Evolutionary conservation across 2,888 invertebrate species (phyloP).

Genomic region (Drosophila borealis): DNA sequence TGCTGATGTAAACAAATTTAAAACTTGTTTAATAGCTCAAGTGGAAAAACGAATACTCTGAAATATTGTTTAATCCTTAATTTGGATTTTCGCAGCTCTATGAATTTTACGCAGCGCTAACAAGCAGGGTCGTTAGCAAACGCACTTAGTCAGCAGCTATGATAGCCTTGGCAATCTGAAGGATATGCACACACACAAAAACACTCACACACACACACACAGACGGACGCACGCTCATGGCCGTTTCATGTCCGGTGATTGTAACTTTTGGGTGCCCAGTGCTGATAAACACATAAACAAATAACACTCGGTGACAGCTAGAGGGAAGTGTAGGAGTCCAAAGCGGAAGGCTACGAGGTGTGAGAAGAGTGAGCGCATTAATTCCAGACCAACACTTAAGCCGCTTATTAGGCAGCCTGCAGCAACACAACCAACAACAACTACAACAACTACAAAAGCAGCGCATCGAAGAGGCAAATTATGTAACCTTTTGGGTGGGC

Average conservation of each 20-base stretch:
- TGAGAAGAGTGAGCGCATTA: constrained; percentile 50
- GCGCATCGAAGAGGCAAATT: constrained; percentile 55
- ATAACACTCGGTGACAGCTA: constrained; percentile 26
- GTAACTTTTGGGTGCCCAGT: constrained; percentile 47
- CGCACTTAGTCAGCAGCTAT: constrained; percentile 32
- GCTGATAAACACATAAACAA: constrained; percentile 51
- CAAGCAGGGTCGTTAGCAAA: constrained; percentile 41
- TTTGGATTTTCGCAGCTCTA: neutral
- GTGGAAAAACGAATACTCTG: neutral
- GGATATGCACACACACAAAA: constrained; percentile 22
- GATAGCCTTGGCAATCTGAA: constrained; percentile 36
- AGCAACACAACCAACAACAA: neutral
- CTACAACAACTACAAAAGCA: neutral
- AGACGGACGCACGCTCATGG: neutral
- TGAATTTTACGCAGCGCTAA: constrained; percentile 7
- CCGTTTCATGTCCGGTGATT: constrained; percentile 54
- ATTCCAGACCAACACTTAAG: constrained; percentile 76
- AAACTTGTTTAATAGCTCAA: neutral
- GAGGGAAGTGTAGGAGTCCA: neutral
- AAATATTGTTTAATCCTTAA: neutral
- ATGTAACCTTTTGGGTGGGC: constrained; percentile 49
- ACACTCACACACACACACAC: constrained; percentile 5
- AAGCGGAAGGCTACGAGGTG: neutral
- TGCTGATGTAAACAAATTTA: too few relatives aligned
- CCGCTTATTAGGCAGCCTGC: constrained; percentile 67